Evolutionary conservation across 1,140 invertebrate species (phyloP).

Genomic region (Danaus melanippus): DNA sequence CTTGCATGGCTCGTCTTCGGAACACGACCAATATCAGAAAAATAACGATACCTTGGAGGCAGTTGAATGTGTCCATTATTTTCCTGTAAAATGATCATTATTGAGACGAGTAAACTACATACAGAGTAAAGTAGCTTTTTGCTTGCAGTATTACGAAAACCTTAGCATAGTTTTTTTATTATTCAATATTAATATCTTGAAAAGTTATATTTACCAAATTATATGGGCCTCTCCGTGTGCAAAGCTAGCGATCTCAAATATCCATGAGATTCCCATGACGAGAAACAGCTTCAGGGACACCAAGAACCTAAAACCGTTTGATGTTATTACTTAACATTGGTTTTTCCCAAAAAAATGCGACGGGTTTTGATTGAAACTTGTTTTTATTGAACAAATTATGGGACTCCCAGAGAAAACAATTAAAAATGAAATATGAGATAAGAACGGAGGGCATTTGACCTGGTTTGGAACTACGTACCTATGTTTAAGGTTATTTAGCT

Average conservation of each 20-base stretch:
- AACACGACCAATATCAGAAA: slow-evolving; percentile 76
- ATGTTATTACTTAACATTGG: neutral
- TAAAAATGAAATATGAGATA: no score
- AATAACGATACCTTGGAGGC: slow-evolving; percentile 78
- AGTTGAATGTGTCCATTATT: slow-evolving; percentile 76
- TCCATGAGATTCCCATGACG: slow-evolving; percentile 82
- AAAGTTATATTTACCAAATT: slow-evolving; percentile 47
- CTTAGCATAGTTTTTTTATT: neutral
- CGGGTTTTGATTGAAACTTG: no score
- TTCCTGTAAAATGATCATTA: slow-evolving; percentile 66
- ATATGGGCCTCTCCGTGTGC: slow-evolving; percentile 55
- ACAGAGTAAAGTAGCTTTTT: no score
- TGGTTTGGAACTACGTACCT: slow-evolving; percentile 55
- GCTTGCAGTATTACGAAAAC: no score
- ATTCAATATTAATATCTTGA: neutral
- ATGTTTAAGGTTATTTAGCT: slow-evolving; percentile 72
- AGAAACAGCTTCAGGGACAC: slow-evolving; percentile 79
- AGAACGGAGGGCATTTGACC: no score
- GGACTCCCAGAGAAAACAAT: no score
- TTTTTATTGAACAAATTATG: no score
- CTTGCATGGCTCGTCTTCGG: slow-evolving; percentile 74
- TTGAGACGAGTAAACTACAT: neutral
- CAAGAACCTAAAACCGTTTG: slow-evolving; percentile 70
- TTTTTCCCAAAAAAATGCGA: no score
- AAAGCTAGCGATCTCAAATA: slow-evolving; percentile 76